These are phyloP conservation scores for Sphecodes monilicornis DNA, from an alignment of 2,888 invertebrate species.

Conservation along the genomic window DNA sequence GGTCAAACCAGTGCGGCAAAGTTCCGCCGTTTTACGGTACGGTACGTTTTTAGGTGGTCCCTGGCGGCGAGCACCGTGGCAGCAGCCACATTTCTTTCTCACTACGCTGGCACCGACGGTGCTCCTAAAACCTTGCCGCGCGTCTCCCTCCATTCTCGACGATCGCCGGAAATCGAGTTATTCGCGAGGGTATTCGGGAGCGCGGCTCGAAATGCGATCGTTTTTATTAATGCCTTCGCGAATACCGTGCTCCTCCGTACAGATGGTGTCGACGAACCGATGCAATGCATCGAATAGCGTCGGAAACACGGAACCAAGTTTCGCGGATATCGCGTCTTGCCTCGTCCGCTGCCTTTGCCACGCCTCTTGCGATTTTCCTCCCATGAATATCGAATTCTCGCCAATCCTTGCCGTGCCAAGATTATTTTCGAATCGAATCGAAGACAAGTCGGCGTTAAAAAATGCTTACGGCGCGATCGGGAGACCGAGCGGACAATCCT, in stretches of 20 bases:
- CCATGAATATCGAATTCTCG: constrained; percentile 15
- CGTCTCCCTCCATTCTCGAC: constrained; percentile 11
- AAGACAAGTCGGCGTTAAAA: constrained; percentile 9
- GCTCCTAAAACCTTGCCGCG: constrained; percentile 8
- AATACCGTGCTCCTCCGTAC: not conserved
- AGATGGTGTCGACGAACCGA: constrained; percentile 18
- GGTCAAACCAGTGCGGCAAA: constrained; percentile 48
- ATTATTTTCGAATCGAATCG: constrained; percentile 11
- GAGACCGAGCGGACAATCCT: not conserved
- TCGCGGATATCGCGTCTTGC: not conserved
- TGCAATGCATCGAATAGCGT: constrained; percentile 12
- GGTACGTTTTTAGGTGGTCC: constrained; percentile 64
- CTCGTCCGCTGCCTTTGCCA: too few relatives aligned
- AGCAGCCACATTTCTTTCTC: constrained; percentile 51
- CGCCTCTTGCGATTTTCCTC: constrained; percentile 10
- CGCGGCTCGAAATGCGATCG: not conserved
- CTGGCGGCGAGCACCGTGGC: constrained; percentile 29
- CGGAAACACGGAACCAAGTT: not conserved
- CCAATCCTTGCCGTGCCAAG: not conserved
- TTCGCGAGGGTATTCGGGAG: constrained; percentile 10
- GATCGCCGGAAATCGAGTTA: constrained; percentile 44
- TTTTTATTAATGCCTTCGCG: constrained; percentile 26
- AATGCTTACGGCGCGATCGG: not conserved
- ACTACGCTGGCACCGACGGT: constrained; percentile 5
- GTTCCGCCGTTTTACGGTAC: constrained; percentile 63